Conservation (phyloP, 2,113 vertebrate genomes). For the Condylura cristata region DNA sequence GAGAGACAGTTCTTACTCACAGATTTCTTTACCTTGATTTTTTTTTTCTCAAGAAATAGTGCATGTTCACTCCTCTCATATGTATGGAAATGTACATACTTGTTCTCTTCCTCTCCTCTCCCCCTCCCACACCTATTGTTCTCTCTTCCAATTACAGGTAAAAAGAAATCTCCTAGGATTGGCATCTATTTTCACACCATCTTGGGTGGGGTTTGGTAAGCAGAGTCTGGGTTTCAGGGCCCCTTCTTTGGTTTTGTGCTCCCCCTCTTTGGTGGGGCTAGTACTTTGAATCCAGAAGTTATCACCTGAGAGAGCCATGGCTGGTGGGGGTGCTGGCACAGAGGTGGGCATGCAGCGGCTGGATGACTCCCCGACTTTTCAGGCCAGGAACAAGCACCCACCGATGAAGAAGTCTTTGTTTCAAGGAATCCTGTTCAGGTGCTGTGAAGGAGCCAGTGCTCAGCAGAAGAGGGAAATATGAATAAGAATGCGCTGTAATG, state of each 20-base stretch:
- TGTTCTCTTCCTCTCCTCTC: not conserved
- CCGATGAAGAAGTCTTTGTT: not conserved
- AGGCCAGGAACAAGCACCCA: not conserved
- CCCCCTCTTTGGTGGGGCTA: not conserved
- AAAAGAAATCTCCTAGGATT: not conserved
- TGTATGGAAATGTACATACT: not conserved
- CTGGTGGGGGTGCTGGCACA: not conserved
- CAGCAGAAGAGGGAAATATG: not conserved
- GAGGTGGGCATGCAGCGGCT: not conserved
- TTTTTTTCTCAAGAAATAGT: not conserved
- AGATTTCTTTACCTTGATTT: constrained; percentile 17
- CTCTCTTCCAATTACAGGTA: not conserved
- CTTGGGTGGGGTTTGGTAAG: not conserved
- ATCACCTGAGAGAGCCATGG: not conserved
- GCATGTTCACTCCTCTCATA: not conserved
- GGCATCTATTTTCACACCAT: not conserved
- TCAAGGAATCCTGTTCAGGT: constrained; percentile 28
- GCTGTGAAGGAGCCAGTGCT: constrained; percentile 13
- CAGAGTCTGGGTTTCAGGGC: not conserved
- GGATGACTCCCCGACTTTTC: not conserved
- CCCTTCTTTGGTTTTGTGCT: not conserved
- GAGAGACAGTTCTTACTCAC: not conserved
- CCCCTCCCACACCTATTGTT: not conserved
- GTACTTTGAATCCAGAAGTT: not conserved
- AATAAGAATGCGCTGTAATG: not conserved